Evolutionary conservation across 2,797 vertebrate genomes (phyloP), one percentile per base, ranked within the genome.

Genomic region (Bradypus variegatus): DNA sequence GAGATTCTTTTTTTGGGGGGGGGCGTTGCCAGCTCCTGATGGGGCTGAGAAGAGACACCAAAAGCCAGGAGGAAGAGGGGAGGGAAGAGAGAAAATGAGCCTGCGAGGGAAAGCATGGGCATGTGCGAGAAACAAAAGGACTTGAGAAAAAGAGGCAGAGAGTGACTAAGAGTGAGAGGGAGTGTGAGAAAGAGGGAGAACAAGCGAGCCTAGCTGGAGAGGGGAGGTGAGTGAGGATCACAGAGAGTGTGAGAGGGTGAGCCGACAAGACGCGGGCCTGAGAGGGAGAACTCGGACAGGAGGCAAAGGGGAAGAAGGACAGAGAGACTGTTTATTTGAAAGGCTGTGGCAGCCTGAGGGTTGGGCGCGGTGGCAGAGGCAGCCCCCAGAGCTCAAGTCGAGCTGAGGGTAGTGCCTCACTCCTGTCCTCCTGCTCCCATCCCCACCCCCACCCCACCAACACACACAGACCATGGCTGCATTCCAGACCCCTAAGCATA

Each of bases 41-140:
- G 89, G 87, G 88, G 83, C 78, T 93, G 75, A 95, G 76, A 73
- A 95, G 89, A 95, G 88, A 92, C 86, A 95, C 92, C 94, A 95
- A 96, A 95, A 96, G 89, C 93, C 27, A 2, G 89, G 73, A 93
- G 89, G 89, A 95, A 93, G 94, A 93, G 91, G 84, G 93, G 91
- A 95, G 90, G 94, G 88, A 93, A 89, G 78, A 93, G 93, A 94
- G 86, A 94, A 95, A 96, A 94, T 79, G 86, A 96, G 94, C 92
- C 92, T 85, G 93, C 23, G 38, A 95, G 92, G 90, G 95, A 96
- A 92, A 94, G 90, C 91, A 94, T 36, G 19, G 93, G 95, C 95
- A 95, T 95, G 93, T 95, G 88, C 69, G 53, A 96, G 95, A 96
- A 94, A 96, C 96, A 96, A 96, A 96, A 96, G 96, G 96, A 96